Percentiles rank a stretch among this genome's conserved stretches.
Conservation (phyloP, 2,113 vertebrate genomes). For the Tetrax tetrax region DNA sequence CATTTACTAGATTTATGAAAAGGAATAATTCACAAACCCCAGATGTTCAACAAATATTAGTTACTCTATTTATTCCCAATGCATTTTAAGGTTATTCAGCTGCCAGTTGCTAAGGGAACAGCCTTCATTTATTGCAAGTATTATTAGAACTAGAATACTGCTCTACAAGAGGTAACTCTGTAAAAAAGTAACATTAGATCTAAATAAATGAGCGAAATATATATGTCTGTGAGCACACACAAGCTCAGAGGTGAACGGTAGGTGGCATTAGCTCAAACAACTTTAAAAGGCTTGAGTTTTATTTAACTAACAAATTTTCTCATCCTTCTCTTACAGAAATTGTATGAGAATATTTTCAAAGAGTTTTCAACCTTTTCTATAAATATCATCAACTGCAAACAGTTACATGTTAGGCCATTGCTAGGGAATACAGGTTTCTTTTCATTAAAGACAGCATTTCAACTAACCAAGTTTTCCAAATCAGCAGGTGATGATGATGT, state of each 20-base stretch:
- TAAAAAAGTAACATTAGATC: not conserved
- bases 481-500: not conserved
- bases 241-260: not conserved
- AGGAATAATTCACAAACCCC: constrained; percentile 27
- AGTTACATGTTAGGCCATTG: not conserved
- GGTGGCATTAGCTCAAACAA: not conserved
- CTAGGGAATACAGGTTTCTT: not conserved
- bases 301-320: not conserved
- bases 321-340: not conserved
- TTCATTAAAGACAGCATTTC: not conserved
- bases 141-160: not conserved
- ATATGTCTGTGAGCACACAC: not conserved
- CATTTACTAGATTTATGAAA: constrained; percentile 9
- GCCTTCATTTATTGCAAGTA: constrained; percentile 9
- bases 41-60: constrained; percentile 3
- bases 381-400: not conserved
- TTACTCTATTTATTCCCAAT: constrained; percentile 26
- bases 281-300: not conserved
- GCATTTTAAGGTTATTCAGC: constrained; percentile 1
- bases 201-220: not conserved
- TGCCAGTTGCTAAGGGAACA: constrained; percentile 49
- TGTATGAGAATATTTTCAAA: not conserved
- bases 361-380: not conserved
- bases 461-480: not conserved
- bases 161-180: not conserved